Evolutionary conservation across 2,113 vertebrate species (phyloP), one percentile per base, ranked within the genome.

Genomic region (Lasiurus cinereus): DNA sequence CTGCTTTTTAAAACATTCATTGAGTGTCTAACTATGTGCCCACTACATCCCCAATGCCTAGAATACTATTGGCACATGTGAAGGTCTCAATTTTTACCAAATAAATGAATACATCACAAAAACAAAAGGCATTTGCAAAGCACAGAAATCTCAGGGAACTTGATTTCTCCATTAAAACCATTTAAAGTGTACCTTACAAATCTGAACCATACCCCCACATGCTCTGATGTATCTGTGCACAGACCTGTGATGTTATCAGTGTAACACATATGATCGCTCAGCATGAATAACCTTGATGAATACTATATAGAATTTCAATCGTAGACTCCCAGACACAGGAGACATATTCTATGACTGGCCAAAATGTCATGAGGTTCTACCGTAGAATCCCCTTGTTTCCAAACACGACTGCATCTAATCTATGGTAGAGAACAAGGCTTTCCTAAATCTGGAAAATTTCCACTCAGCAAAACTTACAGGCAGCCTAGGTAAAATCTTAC

Each of bases 221-320:
- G 39, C 50, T 94, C 83, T 16, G 15, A 13, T 46, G 62, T 43
- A 76, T 84, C 54, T 70, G 15, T 31, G 67, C 64, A 86, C 11
- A 74, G 90, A 92, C 70, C 87, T n/a, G 12, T 84, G 90, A 87
- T 96, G 70, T 52, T 93, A 96, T 92, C 92, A 93, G 72, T 88
- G 79, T 86, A 93, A 64, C 87, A 94, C 59, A 77, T 43, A 72
- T 72, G 64, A 84, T 87, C 11, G 54, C 74, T 93, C 79, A 72
- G 88, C 94, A 87, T 90, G 92, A 91, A 56, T 54, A 83, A 93
- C 88, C 70, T 87, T 36, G 36, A 29, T 89, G 59, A 89, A 88
- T 73, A 52, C 92, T 82, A 21, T 83, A 91, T n/a, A 95, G 83
- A 69, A 73, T 96, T 97, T 93, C 96, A 83, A 27, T 33, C 7